These are phyloP conservation scores for Bujurquina vittata DNA, from an alignment of 2,113 vertebrate species.

Conservation along the genomic window DNA sequence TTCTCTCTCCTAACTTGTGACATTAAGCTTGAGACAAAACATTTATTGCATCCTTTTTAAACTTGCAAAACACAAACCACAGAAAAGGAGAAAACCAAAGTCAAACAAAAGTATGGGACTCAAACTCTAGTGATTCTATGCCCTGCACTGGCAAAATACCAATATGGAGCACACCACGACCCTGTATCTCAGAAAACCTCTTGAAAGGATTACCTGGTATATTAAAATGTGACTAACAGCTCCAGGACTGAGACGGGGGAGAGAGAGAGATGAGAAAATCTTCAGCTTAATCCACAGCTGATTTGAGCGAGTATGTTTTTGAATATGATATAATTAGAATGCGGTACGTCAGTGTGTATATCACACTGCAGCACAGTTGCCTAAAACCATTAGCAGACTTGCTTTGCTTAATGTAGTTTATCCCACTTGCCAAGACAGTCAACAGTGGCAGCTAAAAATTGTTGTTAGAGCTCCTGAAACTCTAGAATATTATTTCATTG, in stretches of 20 bases:
- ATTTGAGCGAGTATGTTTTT: not conserved
- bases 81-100: no score
- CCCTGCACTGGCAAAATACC: not conserved
- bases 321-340: not conserved
- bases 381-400: fast-evolving
- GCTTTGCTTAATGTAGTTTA: not conserved
- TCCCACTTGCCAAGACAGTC: not conserved
- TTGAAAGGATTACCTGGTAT: not conserved
- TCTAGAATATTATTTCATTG: not conserved
- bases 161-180: not conserved
- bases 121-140: not conserved
- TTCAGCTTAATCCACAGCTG: not conserved
- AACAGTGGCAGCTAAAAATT: not conserved
- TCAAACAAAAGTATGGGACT: not conserved
- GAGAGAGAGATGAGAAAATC: not conserved
- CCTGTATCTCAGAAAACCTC: not conserved
- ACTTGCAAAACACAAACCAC: no score
- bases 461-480: not conserved
- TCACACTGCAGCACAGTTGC: not conserved
- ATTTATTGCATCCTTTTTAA: no score
- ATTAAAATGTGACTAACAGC: not conserved
- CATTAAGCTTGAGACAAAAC: no score
- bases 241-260: fast-evolving
- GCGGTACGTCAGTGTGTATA: not conserved
- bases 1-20: not conserved